Conservation (phyloP, 2,113 vertebrate species). For the Colius striatus region DNA sequence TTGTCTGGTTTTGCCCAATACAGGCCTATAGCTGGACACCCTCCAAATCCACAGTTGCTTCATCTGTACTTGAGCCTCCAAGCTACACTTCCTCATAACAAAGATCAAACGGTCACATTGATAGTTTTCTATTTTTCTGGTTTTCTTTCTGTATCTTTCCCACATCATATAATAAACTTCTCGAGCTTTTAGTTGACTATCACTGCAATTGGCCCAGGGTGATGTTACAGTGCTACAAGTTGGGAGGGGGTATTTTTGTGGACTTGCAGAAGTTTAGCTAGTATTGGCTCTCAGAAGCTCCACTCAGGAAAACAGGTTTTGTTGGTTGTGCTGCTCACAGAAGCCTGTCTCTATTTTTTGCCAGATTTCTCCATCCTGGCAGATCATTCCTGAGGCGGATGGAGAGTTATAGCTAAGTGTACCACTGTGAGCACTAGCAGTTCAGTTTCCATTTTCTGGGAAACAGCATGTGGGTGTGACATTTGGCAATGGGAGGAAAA, state of each 20-base stretch:
- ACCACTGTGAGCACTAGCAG: background rate
- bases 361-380: background rate
- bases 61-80: background rate
- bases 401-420: background rate
- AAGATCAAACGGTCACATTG: background rate
- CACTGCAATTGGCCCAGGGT: background rate
- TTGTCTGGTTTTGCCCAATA: background rate
- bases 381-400: background rate
- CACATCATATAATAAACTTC: background rate
- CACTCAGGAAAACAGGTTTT: background rate
- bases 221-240: background rate
- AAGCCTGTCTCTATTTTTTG: background rate
- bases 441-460: background rate
- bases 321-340: background rate
- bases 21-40: rapidly evolving
- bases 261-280: background rate
- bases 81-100: background rate
- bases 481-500: background rate
- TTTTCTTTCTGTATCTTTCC: background rate
- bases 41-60: background rate
- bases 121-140: background rate
- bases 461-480: background rate
- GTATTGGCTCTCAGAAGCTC: background rate
- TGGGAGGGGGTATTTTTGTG: background rate
- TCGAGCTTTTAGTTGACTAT: background rate